Evolutionary conservation across 2,797 vertebrate species (phyloP), one percentile per base, ranked within the genome.

Genomic region (Coccyzus lansbergi): DNA sequence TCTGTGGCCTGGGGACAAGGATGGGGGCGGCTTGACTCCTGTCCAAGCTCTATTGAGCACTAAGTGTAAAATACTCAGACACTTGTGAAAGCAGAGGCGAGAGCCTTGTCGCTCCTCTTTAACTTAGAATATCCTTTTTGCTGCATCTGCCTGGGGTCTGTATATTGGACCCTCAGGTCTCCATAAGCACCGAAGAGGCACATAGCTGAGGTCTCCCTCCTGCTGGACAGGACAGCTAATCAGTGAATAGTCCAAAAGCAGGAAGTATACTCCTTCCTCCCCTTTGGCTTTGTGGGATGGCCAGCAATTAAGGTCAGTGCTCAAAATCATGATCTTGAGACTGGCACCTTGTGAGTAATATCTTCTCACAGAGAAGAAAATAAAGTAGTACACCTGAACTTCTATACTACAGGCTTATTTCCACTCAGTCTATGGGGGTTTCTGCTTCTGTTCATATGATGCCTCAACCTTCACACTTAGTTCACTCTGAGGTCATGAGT

Each of bases 1-100:
- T 90, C 77, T 86, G 0, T 93, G 52, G 92, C 94, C 88, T 79
- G 83, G 90, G 90, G 91, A 90, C 49, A 86, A 36, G 70, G 59
- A 55, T 82, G 86, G 88, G 82, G 48, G 20, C 49, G 74, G 44
- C 52, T 81, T 83, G 74, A 83, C 76, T 94, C 40, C 65, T 86
- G 76, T n/a, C 49, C 33, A 91, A 88, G 60, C 68, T 81, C 62
- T 90, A 0, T 21, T 90, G 87, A 95, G 46, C 63, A 56, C 38
- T 93, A 28, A 89, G 82, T 59, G 38, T 78, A 25, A 90, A 94
- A 64, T 49, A 49, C 25, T 86, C n/a, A 67, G 59, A n/a, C 15
- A 21, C 28, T 78, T 81, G 36, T 2, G 21, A 83, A 59, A 59
- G 52, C 33, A 78, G 78, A 80, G 34, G 19, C 3, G 0, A 36